These are phyloP conservation scores for Barypeithes pellucidus DNA, from an alignment of 2,888 invertebrate genomes.

Conservation along the genomic window DNA sequence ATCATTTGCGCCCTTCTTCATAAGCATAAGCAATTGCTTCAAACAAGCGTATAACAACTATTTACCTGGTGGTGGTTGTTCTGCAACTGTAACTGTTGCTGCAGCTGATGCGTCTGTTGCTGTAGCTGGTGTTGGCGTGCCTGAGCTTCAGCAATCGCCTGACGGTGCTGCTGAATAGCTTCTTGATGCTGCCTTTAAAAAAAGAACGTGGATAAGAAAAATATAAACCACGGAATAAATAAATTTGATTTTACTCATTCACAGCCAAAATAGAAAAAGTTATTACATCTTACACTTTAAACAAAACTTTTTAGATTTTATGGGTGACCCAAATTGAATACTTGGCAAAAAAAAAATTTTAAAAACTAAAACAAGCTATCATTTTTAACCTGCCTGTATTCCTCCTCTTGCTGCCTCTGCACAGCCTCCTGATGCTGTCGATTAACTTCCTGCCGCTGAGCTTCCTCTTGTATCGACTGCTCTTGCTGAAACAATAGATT, in stretches of 20 bases:
- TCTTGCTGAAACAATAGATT: conserved; percentile 45
- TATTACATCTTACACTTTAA: too few relatives aligned
- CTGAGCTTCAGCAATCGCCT: conserved; percentile 68
- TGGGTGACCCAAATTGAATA: too few relatives aligned
- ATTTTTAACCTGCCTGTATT: conserved; percentile 66
- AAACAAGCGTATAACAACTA: conserved; percentile 8
- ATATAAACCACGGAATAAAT: neutral
- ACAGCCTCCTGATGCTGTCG: conserved; percentile 62
- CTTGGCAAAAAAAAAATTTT: neutral
- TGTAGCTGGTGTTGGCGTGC: conserved; percentile 72
- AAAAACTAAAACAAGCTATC: neutral
- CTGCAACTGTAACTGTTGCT: conserved; percentile 71
- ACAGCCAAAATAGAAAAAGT: too few relatives aligned
- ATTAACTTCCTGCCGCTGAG: conserved; percentile 65
- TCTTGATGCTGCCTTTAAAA: conserved; percentile 65
- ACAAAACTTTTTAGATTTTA: too few relatives aligned
- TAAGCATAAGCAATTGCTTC: neutral
- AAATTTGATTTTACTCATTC: too few relatives aligned
- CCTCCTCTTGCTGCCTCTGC: conserved; percentile 65
- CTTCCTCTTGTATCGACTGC: conserved; percentile 64
- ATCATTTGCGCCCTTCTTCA: conserved; percentile 4
- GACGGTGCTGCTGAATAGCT: conserved; percentile 66
- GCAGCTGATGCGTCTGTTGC: conserved; percentile 71
- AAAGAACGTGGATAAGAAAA: neutral
- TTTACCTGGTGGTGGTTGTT: conserved; percentile 68